Percentiles rank a stretch among this genome's conserved stretches.
Evolutionary conservation across 2,113 vertebrate genomes (phyloP).

Genomic region (Etia nguti): DNA sequence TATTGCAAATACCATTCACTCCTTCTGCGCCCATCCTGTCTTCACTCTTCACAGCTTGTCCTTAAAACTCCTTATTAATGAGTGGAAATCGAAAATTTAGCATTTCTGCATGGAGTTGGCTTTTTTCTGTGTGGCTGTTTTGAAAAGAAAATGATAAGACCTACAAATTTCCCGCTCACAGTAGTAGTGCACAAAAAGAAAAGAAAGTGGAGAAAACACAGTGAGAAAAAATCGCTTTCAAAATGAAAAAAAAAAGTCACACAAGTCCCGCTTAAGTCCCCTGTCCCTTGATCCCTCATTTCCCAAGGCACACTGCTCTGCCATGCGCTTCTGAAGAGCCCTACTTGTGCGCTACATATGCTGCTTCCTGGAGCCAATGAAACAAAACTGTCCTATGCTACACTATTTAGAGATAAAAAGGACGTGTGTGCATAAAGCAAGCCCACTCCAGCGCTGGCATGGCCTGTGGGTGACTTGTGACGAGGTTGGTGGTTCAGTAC

Average conservation of each 20-base stretch:
- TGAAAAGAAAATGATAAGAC: slow-evolving; percentile 2
- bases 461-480: slow-evolving; percentile 37
- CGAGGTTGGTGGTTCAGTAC: slow-evolving; percentile 38
- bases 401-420: slow-evolving; percentile 35
- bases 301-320: slow-evolving; percentile 34
- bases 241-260: not conserved
- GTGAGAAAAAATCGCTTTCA: not conserved
- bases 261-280: slow-evolving; percentile 7
- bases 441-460: not conserved
- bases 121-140: slow-evolving; percentile 52
- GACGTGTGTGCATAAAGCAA: slow-evolving; percentile 30
- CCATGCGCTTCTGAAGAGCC: slow-evolving; percentile 34
- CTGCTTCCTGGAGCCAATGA: slow-evolving; percentile 58
- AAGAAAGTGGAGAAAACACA: not conserved
- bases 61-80: slow-evolving; percentile 31
- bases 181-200: slow-evolving; percentile 43
- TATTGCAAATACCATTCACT: slow-evolving; percentile 23
- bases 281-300: slow-evolving; percentile 11
- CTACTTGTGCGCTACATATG: slow-evolving; percentile 35
- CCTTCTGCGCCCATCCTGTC: slow-evolving; percentile 20
- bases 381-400: slow-evolving; percentile 39
- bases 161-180: slow-evolving; percentile 23
- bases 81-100: slow-evolving; percentile 27
- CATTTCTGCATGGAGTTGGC: slow-evolving; percentile 70
- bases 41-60: slow-evolving; percentile 22